These are phyloP conservation scores for Heliconius hermathena DNA, from an alignment of 1,140 invertebrate genomes.

Conservation along the genomic window DNA sequence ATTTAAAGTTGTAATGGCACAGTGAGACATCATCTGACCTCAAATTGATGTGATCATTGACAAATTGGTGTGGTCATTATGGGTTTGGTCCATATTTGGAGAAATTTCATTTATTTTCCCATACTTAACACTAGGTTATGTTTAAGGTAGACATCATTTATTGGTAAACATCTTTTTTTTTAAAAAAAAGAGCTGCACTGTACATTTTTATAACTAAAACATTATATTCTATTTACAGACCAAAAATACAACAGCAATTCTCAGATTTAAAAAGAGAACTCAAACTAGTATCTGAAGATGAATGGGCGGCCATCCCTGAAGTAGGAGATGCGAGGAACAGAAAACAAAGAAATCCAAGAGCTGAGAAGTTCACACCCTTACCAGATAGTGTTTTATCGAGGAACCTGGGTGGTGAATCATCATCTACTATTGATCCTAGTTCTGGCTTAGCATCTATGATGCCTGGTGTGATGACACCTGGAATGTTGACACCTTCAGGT, in stretches of 20 bases:
- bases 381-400: conserved; percentile 98
- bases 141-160: too few relatives aligned
- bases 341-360: conserved; percentile 96
- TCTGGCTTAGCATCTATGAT: conserved; percentile 93
- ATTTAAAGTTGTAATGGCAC: too few relatives aligned
- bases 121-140: too few relatives aligned
- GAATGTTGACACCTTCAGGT: conserved; percentile 88
- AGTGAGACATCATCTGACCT: too few relatives aligned
- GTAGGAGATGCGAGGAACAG: conserved; percentile 99
- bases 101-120: too few relatives aligned
- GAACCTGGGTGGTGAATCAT: conserved; percentile 92
- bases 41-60: too few relatives aligned
- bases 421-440: conserved; percentile 91
- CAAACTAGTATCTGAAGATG: conserved; percentile 92
- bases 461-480: conserved; percentile 89
- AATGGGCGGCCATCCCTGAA: conserved; percentile 98
- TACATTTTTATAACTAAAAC: neutral
- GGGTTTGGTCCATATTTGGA: too few relatives aligned
- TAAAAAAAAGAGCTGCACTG: neutral
- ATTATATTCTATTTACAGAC: conserved; percentile 73
- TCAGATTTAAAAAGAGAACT: conserved; percentile 98
- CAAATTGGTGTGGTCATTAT: too few relatives aligned
- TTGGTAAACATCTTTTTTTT: too few relatives aligned
- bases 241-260: conserved; percentile 99
- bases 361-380: conserved; percentile 98